These are phyloP conservation scores for Agapornis roseicollis DNA, from an alignment of 2,113 vertebrate species.

Conservation along the genomic window DNA sequence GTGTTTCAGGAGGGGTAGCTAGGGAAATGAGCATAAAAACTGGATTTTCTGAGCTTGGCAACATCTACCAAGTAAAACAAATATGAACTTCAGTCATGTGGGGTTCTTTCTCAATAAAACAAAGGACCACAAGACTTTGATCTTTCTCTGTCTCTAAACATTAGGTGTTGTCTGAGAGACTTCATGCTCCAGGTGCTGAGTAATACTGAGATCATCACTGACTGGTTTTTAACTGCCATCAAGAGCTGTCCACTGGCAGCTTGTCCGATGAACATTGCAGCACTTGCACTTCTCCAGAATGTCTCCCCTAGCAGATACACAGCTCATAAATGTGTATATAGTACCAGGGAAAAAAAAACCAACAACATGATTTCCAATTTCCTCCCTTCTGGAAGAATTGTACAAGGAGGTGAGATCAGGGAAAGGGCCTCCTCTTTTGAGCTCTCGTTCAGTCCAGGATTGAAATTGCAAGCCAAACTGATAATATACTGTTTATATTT, in stretches of 20 bases:
- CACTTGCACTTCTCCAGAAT: not conserved
- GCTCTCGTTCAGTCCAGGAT: not conserved
- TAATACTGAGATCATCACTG: not conserved
- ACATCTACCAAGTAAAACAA: not conserved
- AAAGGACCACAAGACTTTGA: not conserved
- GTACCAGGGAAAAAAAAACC: not conserved
- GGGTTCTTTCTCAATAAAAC: not conserved
- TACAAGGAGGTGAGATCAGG: not conserved
- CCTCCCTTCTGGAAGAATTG: not conserved
- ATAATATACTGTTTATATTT: not conserved
- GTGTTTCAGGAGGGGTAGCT: not conserved
- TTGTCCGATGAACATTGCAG: not conserved
- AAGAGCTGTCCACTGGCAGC: not conserved
- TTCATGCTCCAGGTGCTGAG: not conserved
- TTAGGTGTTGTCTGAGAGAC: not conserved
- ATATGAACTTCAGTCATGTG: rapidly evolving
- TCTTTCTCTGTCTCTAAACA: not conserved
- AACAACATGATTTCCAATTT: not conserved
- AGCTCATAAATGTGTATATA: not conserved
- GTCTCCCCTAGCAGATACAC: not conserved
- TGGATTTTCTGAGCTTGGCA: not conserved
- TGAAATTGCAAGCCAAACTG: not conserved
- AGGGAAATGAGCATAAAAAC: not conserved
- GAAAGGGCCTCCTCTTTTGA: not conserved
- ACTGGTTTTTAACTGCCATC: not conserved